Conservation (phyloP, 2,113 vertebrate genomes). For the Cyphomyrus plagiostoma region DNA sequence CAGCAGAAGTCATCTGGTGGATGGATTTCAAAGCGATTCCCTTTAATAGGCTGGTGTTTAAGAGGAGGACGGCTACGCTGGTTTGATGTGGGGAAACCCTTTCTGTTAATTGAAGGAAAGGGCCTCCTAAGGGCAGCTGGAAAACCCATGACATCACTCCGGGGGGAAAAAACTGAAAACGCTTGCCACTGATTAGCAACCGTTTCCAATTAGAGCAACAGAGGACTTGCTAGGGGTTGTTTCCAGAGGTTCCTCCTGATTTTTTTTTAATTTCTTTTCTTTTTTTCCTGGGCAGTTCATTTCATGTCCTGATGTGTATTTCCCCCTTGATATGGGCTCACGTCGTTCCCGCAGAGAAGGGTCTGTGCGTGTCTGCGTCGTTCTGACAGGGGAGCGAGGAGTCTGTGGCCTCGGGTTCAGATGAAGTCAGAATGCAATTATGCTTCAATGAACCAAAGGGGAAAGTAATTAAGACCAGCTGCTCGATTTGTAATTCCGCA, state of each 20-base stretch:
- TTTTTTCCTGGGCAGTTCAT: conserved; percentile 51
- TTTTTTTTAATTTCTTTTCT: conserved; percentile 1
- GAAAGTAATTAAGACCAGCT: conserved; percentile 72
- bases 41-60: conserved; percentile 27
- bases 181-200: conserved; percentile 60
- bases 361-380: conserved; percentile 41
- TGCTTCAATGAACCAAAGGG: conserved; percentile 71
- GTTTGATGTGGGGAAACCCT: conserved; percentile 58
- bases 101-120: conserved; percentile 48
- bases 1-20: conserved; percentile 39
- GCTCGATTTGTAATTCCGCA: conserved; percentile 60
- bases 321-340: conserved; percentile 55
- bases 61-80: conserved; percentile 39
- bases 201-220: conserved; percentile 53
- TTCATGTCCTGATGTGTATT: conserved; percentile 61
- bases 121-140: conserved; percentile 40
- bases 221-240: conserved; percentile 28
- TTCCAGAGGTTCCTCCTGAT: conserved; percentile 27
- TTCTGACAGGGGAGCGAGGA: conserved; percentile 46
- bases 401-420: conserved; percentile 68
- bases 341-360: conserved; percentile 53
- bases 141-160: conserved; percentile 54
- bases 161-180: conserved; percentile 34
- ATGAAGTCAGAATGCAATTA: conserved; percentile 78
- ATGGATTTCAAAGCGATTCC: conserved; percentile 37